Percentiles rank a stretch among this genome's conserved stretches.
These are phyloP conservation scores for Spongilla lacustris DNA, from an alignment of 37 sponge, comb jelly and placozoan genomes.

Conservation along the genomic window DNA sequence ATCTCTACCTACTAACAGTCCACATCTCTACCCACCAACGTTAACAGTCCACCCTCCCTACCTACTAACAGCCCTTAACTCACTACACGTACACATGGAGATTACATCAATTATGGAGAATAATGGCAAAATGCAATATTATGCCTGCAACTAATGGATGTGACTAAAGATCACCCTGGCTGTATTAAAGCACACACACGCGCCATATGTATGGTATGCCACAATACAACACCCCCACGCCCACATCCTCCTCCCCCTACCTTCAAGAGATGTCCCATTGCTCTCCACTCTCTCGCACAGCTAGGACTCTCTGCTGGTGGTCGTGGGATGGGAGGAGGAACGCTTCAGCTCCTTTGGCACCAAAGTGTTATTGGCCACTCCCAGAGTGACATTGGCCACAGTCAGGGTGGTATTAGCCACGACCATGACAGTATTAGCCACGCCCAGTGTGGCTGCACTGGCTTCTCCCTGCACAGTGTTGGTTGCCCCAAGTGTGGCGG, in stretches of 20 bases:
- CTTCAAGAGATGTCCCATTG: not conserved
- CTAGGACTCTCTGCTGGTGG: constrained; percentile 4
- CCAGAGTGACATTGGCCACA: not conserved
- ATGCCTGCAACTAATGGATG: too few relatives aligned
- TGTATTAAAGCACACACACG: not conserved
- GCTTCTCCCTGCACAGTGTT: not conserved
- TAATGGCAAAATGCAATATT: too few relatives aligned
- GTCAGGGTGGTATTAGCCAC: not conserved
- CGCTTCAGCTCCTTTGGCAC: not conserved
- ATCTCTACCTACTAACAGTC: too few relatives aligned
- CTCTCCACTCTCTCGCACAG: not conserved
- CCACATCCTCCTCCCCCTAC: not conserved
- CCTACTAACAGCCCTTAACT: too few relatives aligned
- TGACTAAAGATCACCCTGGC: too few relatives aligned
- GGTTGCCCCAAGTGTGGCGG: constrained; percentile 41
- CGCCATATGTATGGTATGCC: not conserved
- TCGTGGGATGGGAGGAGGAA: not conserved
- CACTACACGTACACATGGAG: too few relatives aligned
- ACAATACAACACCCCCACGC: not conserved
- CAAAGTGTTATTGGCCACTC: not conserved
- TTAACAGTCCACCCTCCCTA: too few relatives aligned
- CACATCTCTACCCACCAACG: too few relatives aligned
- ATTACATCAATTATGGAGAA: too few relatives aligned
- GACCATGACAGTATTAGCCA: not conserved
- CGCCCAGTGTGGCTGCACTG: not conserved